Evolutionary conservation across 2,888 invertebrate genomes (phyloP), one percentile per base, ranked within the genome.

Genomic region (Tetragonula carbonaria): DNA sequence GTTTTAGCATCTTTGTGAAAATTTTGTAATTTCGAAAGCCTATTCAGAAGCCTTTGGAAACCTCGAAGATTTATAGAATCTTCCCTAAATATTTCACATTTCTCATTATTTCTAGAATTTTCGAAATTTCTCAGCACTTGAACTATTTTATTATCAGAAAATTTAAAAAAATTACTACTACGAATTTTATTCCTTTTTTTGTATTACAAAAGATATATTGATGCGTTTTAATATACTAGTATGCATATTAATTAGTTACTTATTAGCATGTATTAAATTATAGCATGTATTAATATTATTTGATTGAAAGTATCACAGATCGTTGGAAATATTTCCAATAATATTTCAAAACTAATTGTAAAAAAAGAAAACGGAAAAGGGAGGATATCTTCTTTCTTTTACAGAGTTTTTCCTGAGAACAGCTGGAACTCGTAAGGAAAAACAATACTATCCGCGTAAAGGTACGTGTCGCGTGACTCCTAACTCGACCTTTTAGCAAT

Each of bases 371-470:
- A 23, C 33, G 72, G 79, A 80, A 81, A 53, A 73, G 55, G 73
- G 51, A 33, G 62, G 53, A 51, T 38, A 72, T 55, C 14, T 18
- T 72, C 50, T 71, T 45, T 75, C 53, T 72, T 59, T 67, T 16
- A 53, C 67, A 28, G n/a, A 33, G 4, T 45, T 62, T 28, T 33
- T 33, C 16, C 33, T 57, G 38, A 16, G 78, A 86, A 85, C 91
- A 91, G 88, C 88, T 90, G 91, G 78, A 74, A 78, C 80, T 86
- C 86, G 78, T 86, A 88, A 87, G 86, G 77, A 80, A 74, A 88
- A 90, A 90, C 90, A 91, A 91, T 91, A 88, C 84, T 62, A 71
- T 55, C 33, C 68, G 70, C 65, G 79, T 81, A 63, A 63, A 80
- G 82, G 84, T 83, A 71, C 8, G 53, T 74, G 83, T 87, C 78